These are phyloP conservation scores for Drosophila fulvimacula DNA, from an alignment of 2,888 invertebrate species.

Conservation along the genomic window DNA sequence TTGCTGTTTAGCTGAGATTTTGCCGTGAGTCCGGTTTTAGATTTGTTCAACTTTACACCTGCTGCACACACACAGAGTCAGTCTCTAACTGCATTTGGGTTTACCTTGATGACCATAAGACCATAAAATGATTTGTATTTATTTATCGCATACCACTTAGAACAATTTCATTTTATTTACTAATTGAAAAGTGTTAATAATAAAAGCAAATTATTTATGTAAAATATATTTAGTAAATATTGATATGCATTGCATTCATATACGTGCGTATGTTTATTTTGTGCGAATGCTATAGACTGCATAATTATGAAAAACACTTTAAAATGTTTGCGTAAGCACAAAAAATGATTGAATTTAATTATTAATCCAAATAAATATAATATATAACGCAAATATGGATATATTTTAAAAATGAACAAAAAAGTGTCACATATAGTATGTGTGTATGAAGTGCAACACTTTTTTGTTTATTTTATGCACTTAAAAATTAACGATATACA, in stretches of 20 bases:
- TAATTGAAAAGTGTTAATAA: neutral
- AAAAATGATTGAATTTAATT: neutral
- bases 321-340: neutral
- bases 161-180: constrained; percentile 3
- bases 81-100: neutral
- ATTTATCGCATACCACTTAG: neutral
- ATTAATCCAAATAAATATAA: neutral
- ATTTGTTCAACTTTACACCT: constrained; percentile 38
- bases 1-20: constrained; percentile 2
- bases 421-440: neutral
- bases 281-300: neutral
- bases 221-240: constrained; percentile 5
- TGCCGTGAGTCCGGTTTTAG: constrained; percentile 3
- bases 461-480: too few relatives aligned
- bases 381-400: neutral
- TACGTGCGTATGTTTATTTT: neutral
- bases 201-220: constrained; percentile 3
- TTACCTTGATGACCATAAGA: neutral
- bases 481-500: too few relatives aligned
- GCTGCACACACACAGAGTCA: constrained; percentile 13
- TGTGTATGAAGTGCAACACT: too few relatives aligned
- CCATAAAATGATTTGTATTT: neutral
- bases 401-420: neutral
- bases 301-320: constrained; percentile 1
- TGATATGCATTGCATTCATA: neutral